These are phyloP conservation scores for Agrypnus murinus DNA, from an alignment of 2,888 invertebrate species.

Conservation along the genomic window DNA sequence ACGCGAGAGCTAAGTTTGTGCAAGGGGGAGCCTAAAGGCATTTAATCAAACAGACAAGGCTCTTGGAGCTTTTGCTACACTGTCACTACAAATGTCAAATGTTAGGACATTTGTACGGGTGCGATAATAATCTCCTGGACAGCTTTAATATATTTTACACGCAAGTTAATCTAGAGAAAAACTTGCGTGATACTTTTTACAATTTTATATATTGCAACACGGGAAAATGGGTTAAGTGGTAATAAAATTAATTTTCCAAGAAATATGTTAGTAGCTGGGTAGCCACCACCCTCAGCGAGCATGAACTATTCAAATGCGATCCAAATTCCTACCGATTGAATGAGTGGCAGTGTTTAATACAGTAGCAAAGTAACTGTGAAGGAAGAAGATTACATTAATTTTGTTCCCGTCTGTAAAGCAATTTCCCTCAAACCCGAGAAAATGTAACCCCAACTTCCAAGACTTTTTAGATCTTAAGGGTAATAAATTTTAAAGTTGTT, in stretches of 20 bases:
- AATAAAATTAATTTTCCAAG: no score
- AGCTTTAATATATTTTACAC: constrained; percentile 43
- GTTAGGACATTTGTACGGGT: constrained; percentile 62
- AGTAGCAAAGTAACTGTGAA: background rate
- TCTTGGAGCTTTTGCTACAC: constrained; percentile 54
- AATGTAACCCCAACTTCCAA: background rate
- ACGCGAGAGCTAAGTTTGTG: constrained; percentile 42
- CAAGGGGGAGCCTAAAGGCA: constrained; percentile 56
- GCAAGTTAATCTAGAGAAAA: constrained; percentile 34
- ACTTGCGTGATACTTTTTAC: constrained; percentile 32
- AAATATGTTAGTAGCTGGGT: no score
- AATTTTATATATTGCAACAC: constrained; percentile 10
- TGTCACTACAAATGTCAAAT: constrained; percentile 63
- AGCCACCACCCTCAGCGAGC: no score
- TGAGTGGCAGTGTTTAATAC: no score
- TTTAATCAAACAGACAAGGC: constrained; percentile 64
- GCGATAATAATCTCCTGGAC: constrained; percentile 62
- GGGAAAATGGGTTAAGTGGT: no score
- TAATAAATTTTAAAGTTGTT: no score
- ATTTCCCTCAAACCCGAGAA: constrained; percentile 1
- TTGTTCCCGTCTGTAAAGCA: background rate
- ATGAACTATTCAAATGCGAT: no score
- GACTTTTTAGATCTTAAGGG: background rate
- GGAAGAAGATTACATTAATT: background rate
- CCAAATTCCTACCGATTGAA: no score